Evolutionary conservation across 2,797 vertebrate genomes (phyloP).

Genomic region (Takifugu rubripes): DNA sequence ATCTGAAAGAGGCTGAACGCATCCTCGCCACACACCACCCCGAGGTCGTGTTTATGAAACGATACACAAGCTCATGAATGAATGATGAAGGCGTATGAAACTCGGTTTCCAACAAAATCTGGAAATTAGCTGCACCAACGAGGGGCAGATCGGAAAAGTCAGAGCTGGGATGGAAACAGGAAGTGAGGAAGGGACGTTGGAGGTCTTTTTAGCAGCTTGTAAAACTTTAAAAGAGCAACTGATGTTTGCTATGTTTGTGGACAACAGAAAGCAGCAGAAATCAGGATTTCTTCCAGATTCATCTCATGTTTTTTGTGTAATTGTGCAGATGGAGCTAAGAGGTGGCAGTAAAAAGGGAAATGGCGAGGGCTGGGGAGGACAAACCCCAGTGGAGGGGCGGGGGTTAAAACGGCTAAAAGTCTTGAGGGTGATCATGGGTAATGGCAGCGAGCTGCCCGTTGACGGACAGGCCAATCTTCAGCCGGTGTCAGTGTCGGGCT

Average conservation of each 20-base stretch:
- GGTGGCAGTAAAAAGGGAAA: constrained; percentile 19
- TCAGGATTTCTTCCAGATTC: background rate
- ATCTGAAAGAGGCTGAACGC: background rate
- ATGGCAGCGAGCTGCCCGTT: constrained; percentile 59
- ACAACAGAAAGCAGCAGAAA: no score
- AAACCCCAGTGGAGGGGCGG: constrained; percentile 18
- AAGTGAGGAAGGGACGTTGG: no score
- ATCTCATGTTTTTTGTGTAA: background rate
- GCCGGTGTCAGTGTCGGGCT: constrained; percentile 66
- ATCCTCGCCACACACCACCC: no score
- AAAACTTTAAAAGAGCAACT: no score
- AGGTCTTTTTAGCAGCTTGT: no score
- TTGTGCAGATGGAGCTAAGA: constrained; percentile 23
- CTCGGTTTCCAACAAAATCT: no score
- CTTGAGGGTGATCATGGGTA: constrained; percentile 67
- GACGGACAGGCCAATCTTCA: constrained; percentile 76
- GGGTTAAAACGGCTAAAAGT: constrained; percentile 56
- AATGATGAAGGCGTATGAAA: no score
- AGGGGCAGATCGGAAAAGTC: no score
- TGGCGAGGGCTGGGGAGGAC: constrained; percentile 19
- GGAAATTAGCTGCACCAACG: no score
- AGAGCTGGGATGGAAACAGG: no score
- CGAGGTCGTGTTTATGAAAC: background rate
- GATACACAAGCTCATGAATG: background rate
- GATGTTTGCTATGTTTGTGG: no score